Percentiles rank a stretch among this genome's conserved stretches.
phyloP scores from a whole-genome alignment of 30 jellyfish, hydroid and myxozoan species.

The Sanderia malayensis region DNA sequence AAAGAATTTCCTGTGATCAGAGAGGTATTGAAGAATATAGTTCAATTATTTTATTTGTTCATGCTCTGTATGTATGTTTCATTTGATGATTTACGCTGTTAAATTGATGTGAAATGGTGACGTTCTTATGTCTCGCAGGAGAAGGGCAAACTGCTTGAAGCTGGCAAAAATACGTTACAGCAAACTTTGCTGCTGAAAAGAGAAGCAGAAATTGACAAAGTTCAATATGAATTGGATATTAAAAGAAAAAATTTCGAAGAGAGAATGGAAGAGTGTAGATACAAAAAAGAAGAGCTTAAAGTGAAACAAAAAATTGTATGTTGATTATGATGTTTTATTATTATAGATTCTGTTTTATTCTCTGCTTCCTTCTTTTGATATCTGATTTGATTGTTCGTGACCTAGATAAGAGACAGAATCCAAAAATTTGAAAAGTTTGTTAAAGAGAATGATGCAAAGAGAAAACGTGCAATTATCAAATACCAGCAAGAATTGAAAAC shows the following conservation, averaged over 20 bases:
- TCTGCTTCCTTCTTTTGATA: neutral
- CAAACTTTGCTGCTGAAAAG: conserved; percentile 54
- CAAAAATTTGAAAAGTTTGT: conserved; percentile 65
- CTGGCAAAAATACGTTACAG: conserved; percentile 67
- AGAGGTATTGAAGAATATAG: neutral
- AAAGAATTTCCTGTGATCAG: conserved; percentile 9
- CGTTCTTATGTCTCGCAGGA: conserved; percentile 16
- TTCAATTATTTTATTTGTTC: no score
- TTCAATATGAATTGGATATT: conserved; percentile 47
- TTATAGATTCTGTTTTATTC: neutral
- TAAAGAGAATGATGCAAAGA: conserved; percentile 67
- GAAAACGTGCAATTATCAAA: conserved; percentile 64
- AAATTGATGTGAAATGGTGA: no score
- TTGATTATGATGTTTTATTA: neutral
- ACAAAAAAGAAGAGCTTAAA: conserved; percentile 37
- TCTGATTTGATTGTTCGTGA: neutral
- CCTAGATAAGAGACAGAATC: conserved; percentile 71
- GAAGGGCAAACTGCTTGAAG: conserved; percentile 49
- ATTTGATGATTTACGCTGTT: no score
- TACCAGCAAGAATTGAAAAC: conserved; percentile 59
- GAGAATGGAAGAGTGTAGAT: conserved; percentile 63
- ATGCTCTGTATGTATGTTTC: no score
- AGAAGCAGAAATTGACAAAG: conserved; percentile 57
- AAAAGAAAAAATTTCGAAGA: conserved; percentile 51
- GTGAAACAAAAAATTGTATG: conserved; percentile 57